phyloP scores from a whole-genome alignment of 2,113 vertebrate species.

The Rhombomys opimus region DNA sequence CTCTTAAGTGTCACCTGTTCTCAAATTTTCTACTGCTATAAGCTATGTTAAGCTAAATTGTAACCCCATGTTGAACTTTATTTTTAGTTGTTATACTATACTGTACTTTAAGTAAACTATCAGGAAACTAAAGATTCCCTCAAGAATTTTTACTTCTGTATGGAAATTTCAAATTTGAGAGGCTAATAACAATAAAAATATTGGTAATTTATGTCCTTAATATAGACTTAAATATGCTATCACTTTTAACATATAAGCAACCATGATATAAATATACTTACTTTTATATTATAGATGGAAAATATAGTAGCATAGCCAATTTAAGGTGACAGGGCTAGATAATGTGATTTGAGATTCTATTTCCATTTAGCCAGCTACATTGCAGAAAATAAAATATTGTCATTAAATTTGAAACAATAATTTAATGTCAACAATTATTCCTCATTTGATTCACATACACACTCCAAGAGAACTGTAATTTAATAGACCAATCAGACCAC shows the following conservation, averaged over 20 bases:
- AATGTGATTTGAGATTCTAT: background rate
- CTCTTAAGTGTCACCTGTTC: background rate
- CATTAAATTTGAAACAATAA: slow-evolving; percentile 10
- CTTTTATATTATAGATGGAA: background rate
- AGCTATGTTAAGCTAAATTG: background rate
- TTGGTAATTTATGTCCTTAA: background rate
- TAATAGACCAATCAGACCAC: background rate
- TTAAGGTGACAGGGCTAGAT: background rate
- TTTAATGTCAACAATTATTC: background rate
- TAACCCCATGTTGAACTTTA: background rate
- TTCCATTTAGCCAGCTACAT: background rate
- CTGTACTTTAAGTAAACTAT: background rate
- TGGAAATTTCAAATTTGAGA: background rate
- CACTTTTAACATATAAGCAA: background rate
- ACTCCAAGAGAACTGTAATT: background rate
- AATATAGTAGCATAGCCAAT: background rate
- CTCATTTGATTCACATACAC: background rate
- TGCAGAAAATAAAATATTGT: background rate
- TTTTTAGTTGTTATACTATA: background rate
- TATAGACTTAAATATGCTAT: background rate
- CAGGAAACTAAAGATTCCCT: background rate
- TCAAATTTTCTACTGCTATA: background rate
- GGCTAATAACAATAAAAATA: background rate
- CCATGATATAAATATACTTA: background rate
- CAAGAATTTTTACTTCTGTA: background rate